Evolutionary conservation across 1,140 invertebrate genomes (phyloP).

Genomic region (Dysdera silvatica): DNA sequence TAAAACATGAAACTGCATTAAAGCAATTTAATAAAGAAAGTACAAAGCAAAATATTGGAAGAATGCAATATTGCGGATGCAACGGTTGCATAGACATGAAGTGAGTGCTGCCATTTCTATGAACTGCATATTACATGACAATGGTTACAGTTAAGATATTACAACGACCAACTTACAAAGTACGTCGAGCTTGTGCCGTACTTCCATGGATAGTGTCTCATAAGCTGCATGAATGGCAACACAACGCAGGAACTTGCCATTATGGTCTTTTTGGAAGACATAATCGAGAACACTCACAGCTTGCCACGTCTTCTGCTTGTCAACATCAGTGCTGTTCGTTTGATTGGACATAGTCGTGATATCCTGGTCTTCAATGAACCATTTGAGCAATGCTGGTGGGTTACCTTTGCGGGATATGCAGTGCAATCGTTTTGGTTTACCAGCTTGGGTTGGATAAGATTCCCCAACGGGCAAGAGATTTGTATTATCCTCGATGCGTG

Average conservation of each 20-base stretch:
- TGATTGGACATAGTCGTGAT: slow-evolving; percentile 55
- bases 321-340: slow-evolving; percentile 69
- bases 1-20: no score
- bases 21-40: no score
- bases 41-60: no score
- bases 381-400: slow-evolving; percentile 64
- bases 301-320: slow-evolving; percentile 55
- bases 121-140: no score
- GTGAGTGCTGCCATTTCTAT: no score
- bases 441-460: slow-evolving; percentile 71
- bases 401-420: slow-evolving; percentile 77
- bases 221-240: slow-evolving; percentile 76
- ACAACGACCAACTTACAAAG: slow-evolving; percentile 82
- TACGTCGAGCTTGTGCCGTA: slow-evolving; percentile 67
- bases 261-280: slow-evolving; percentile 57
- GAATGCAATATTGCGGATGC: no score
- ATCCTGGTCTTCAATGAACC: slow-evolving; percentile 57
- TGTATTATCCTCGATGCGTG: slow-evolving; percentile 68
- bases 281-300: slow-evolving; percentile 70
- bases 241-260: slow-evolving; percentile 57
- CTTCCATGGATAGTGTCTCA: slow-evolving; percentile 55
- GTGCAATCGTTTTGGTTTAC: slow-evolving; percentile 64
- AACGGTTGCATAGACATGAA: no score
- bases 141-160: no score
- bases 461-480: slow-evolving; percentile 63